Evolutionary conservation across 2,797 vertebrate genomes (phyloP).

Genomic region (Premnoplex brunnescens): DNA sequence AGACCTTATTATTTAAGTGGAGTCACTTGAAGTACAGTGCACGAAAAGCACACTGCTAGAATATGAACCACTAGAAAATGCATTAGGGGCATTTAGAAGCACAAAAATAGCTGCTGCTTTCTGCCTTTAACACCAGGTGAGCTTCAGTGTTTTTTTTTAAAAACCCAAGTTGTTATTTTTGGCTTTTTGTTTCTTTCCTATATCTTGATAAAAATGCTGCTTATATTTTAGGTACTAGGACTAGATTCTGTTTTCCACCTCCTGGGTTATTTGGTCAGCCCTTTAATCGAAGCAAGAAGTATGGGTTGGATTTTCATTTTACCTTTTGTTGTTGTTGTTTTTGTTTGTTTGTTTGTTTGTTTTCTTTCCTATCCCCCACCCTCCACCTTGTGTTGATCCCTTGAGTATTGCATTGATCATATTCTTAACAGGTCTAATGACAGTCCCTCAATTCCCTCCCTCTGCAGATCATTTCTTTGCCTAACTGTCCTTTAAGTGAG

Average conservation of each 20-base stretch:
- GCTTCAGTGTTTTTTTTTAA: neutral
- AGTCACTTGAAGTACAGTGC: constrained; percentile 39
- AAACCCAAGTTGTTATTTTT: neutral
- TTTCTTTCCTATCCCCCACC: neutral
- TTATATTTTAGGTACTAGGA: neutral
- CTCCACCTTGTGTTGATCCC: neutral
- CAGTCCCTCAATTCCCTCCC: neutral
- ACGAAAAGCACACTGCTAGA: neutral
- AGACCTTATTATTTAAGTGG: constrained; percentile 55
- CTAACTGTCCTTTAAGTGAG: constrained; percentile 11
- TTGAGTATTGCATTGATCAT: neutral
- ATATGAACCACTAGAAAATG: constrained; percentile 29
- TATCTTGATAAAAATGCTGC: neutral
- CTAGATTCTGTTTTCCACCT: neutral
- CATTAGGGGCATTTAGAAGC: neutral
- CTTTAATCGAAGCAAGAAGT: neutral
- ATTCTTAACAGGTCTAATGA: neutral
- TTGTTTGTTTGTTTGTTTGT: neutral
- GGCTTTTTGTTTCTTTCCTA: neutral
- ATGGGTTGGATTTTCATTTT: neutral
- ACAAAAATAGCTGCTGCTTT: neutral
- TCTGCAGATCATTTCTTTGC: constrained; percentile 16
- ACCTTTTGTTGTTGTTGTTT: too few relatives aligned
- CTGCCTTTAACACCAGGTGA: neutral
- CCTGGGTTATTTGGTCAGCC: neutral